Conservation (phyloP, 2,888 invertebrate species). For the Cordilura impudica region DNA sequence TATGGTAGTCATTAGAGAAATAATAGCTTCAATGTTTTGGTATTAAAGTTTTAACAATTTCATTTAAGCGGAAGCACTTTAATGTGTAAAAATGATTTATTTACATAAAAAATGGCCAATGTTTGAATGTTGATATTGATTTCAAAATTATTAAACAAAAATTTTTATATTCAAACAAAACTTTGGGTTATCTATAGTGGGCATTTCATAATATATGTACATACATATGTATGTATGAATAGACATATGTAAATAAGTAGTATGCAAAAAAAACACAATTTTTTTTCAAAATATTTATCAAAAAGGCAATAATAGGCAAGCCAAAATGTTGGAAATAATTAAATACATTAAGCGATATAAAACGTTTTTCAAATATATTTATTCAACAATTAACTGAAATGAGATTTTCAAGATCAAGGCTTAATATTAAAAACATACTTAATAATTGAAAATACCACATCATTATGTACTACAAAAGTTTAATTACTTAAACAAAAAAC, state of each 20-base stretch:
- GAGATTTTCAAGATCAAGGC: conserved; percentile 46
- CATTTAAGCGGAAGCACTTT: conserved; percentile 9
- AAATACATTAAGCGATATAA: neutral
- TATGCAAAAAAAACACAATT: neutral
- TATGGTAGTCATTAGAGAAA: neutral
- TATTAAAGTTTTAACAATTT: neutral
- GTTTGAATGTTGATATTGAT: neutral
- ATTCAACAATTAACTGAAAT: conserved; percentile 35
- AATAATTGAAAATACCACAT: neutral
- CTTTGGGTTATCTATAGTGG: too few relatives aligned
- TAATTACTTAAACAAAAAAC: neutral
- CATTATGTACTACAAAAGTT: neutral
- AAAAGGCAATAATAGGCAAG: neutral
- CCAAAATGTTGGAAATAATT: neutral
- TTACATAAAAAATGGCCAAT: neutral
- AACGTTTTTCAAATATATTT: conserved; percentile 42
- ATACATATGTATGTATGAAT: neutral
- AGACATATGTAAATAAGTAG: too few relatives aligned
- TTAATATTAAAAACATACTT: conserved; percentile 7
- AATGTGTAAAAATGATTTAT: conserved; percentile 22
- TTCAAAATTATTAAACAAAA: neutral
- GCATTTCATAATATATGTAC: neutral
- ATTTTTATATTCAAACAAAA: neutral
- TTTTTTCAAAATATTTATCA: neutral
- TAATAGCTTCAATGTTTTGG: neutral